Percentiles rank a stretch among this genome's conserved stretches.
Conservation (phyloP, 2,888 invertebrate species). For the Endotricha flammealis region DNA sequence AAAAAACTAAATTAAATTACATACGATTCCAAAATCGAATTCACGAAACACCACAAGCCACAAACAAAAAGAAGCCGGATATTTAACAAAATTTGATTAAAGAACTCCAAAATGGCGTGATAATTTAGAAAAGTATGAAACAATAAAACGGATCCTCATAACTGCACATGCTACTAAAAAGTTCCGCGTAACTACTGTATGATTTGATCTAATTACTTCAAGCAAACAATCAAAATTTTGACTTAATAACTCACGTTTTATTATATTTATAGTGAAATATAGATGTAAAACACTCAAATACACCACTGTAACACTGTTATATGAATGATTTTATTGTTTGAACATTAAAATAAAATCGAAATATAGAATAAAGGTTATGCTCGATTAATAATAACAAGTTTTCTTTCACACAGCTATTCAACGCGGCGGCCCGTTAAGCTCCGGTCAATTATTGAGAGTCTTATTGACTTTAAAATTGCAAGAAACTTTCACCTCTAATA, state of each 20-base stretch:
- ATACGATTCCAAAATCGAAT: conserved; percentile 23
- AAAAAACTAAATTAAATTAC: conserved; percentile 18
- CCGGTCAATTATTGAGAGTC: conserved; percentile 15
- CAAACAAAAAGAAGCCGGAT: background rate
- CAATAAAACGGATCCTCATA: conserved; percentile 65
- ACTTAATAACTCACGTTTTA: conserved; percentile 58
- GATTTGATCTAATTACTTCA: conserved; percentile 53
- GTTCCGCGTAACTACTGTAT: conserved; percentile 46
- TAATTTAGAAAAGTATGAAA: conserved; percentile 51
- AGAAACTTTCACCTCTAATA: conserved; percentile 1
- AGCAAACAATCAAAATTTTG: conserved; percentile 46
- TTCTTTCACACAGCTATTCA: conserved; percentile 32
- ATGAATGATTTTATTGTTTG: conserved; percentile 39
- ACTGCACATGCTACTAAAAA: conserved; percentile 66
- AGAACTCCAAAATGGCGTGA: conserved; percentile 60
- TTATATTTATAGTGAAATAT: conserved; percentile 26
- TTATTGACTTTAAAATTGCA: conserved; percentile 4
- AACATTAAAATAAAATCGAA: conserved; percentile 54
- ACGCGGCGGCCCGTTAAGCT: conserved; percentile 22
- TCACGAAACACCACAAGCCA: conserved; percentile 9
- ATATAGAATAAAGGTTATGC: conserved; percentile 64
- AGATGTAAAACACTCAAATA: conserved; percentile 23
- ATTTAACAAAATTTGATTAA: conserved; percentile 26
- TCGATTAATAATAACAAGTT: conserved; percentile 69
- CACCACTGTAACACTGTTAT: conserved; percentile 35